Conservation (phyloP, 2,888 invertebrate genomes). For the Leptogaster cylindrica region DNA sequence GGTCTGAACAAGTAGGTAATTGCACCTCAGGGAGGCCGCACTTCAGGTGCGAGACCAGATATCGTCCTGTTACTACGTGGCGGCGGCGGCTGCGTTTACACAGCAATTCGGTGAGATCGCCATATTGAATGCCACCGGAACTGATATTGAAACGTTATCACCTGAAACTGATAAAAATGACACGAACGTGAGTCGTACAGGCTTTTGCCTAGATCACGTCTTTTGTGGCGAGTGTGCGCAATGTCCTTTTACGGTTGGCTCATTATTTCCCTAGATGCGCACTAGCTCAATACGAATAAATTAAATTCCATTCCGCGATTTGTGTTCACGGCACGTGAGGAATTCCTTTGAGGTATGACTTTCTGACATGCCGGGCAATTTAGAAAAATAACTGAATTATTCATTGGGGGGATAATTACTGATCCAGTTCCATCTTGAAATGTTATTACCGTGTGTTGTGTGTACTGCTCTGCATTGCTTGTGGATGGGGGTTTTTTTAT, state of each 20-base stretch:
- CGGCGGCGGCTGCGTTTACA: not conserved
- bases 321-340: conserved; percentile 40
- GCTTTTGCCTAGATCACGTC: conserved; percentile 11
- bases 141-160: not conserved
- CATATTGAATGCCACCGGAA: not conserved
- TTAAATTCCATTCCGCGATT: conserved; percentile 41
- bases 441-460: conserved; percentile 42
- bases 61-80: too few species aligned
- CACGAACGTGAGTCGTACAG: not conserved
- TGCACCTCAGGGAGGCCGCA: conserved; percentile 19
- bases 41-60: conserved; percentile 23
- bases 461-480: conserved; percentile 17
- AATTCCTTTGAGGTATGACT: conserved; percentile 41
- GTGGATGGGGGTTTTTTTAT: conserved; percentile 6
- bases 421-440: conserved; percentile 44
- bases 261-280: conserved; percentile 17
- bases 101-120: not conserved
- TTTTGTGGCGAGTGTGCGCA: not conserved
- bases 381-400: conserved; percentile 39
- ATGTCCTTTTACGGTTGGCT: conserved; percentile 12
- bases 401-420: conserved; percentile 35
- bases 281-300: conserved; percentile 24
- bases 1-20: conserved; percentile 31
- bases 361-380: conserved; percentile 39
- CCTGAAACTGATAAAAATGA: not conserved